phyloP scores from a whole-genome alignment of 1,140 invertebrate genomes.

The Pissodes strobi region DNA sequence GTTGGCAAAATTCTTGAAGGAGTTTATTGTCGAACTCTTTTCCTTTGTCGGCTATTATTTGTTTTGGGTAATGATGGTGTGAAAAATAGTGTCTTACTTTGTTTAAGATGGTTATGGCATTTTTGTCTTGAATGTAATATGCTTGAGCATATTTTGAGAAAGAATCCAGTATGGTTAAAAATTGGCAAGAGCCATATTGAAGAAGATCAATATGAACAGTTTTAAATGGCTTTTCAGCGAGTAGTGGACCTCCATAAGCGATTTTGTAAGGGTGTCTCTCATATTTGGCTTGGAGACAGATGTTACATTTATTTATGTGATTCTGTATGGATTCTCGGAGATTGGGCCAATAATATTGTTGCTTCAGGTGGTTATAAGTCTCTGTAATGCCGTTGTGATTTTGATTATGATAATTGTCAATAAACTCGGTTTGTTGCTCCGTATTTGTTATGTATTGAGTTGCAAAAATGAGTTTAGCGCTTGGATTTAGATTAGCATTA shows the following conservation, averaged over 20 bases:
- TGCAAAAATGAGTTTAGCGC: neutral
- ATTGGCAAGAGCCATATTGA: slow-evolving; percentile 24
- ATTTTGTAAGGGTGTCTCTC: too few species aligned
- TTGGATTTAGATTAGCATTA: neutral
- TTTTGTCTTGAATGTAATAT: too few species aligned
- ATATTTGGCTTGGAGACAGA: slow-evolving; percentile 29
- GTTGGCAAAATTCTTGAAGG: slow-evolving; percentile 39
- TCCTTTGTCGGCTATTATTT: too few species aligned
- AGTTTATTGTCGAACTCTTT: too few species aligned
- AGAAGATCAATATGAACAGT: slow-evolving; percentile 44
- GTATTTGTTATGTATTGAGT: neutral
- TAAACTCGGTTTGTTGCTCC: neutral
- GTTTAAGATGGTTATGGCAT: slow-evolving; percentile 36
- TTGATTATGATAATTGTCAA: neutral
- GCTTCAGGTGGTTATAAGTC: slow-evolving; percentile 27
- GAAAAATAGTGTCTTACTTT: slow-evolving; percentile 39
- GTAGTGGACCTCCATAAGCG: slow-evolving; percentile 26
- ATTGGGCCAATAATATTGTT: slow-evolving; percentile 36
- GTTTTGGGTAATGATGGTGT: slow-evolving; percentile 36
- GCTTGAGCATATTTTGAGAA: slow-evolving; percentile 45
- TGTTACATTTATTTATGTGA: slow-evolving; percentile 36
- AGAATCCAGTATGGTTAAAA: slow-evolving; percentile 43
- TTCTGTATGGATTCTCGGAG: slow-evolving; percentile 32
- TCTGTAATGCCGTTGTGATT: slow-evolving; percentile 39
- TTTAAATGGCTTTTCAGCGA: slow-evolving; percentile 37